These are phyloP conservation scores for Pseudocheirus occidentalis DNA, from an alignment of 2,797 vertebrate species.

Conservation along the genomic window DNA sequence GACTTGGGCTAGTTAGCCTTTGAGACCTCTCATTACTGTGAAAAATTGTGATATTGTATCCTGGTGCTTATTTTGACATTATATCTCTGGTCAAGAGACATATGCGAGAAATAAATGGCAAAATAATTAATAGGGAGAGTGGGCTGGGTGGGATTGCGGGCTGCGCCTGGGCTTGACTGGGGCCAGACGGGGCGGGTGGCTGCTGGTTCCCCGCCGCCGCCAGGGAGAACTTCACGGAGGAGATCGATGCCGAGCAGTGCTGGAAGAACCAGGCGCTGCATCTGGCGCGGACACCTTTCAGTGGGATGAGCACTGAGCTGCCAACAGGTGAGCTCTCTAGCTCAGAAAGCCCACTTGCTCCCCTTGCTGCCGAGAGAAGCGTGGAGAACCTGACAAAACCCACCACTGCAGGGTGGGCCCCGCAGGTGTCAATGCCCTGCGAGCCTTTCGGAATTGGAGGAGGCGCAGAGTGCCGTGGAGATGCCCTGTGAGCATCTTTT, in stretches of 20 bases:
- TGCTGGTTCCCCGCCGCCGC: no score
- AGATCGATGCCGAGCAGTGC: no score
- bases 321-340: constrained; percentile 81
- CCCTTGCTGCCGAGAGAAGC: constrained; percentile 88
- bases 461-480: constrained; percentile 89
- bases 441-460: constrained; percentile 94
- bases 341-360: constrained; percentile 93
- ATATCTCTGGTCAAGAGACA: background rate
- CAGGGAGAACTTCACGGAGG: no score
- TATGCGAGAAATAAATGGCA: constrained; percentile 29
- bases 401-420: constrained; percentile 87
- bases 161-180: no score
- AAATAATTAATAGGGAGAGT: constrained; percentile 13
- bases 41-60: background rate
- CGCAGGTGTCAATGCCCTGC: constrained; percentile 93
- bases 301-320: constrained; percentile 89
- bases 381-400: constrained; percentile 89
- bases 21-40: background rate
- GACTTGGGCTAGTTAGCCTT: background rate
- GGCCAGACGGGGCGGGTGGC: no score
- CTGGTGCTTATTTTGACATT: background rate
- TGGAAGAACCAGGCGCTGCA: no score
- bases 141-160: no score
- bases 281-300: constrained; percentile 88
- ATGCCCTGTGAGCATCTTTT: constrained; percentile 95